Conservation (phyloP, 1,140 invertebrate species). For the Nixonia krombeini region DNA sequence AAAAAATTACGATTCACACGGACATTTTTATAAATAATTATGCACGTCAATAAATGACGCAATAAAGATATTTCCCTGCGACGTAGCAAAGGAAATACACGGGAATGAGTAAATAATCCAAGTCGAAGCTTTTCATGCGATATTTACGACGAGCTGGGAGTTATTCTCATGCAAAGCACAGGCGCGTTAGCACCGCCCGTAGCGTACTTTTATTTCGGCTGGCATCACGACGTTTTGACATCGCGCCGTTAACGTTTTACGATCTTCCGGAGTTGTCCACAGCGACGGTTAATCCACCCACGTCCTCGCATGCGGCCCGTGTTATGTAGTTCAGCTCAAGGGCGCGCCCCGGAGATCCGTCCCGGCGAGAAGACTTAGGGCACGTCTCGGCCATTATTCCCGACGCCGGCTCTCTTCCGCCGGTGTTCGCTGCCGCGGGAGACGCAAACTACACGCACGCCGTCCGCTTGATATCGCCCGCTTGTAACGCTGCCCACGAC, state of each 20-base stretch:
- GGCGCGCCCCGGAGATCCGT: constrained; percentile 43
- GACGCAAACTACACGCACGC: constrained; percentile 37
- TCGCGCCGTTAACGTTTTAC: constrained; percentile 36
- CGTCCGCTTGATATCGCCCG: constrained; percentile 25
- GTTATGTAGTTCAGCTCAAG: constrained; percentile 20
- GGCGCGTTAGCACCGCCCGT: constrained; percentile 20
- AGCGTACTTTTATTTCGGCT: constrained; percentile 27
- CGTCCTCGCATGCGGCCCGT: constrained; percentile 18
- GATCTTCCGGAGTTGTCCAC: constrained; percentile 38
- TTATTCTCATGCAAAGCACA: constrained; percentile 8
- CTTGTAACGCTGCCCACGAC: no score
- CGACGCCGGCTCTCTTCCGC: constrained; percentile 28
- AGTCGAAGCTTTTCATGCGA: no score
- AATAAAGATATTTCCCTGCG: no score
- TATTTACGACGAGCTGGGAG: constrained; percentile 28
- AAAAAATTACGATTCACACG: no score
- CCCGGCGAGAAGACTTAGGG: constrained; percentile 27
- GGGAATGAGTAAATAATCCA: no score
- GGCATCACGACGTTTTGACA: constrained; percentile 29
- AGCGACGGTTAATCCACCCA: constrained; percentile 42
- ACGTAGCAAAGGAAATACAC: no score
- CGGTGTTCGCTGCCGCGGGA: constrained; percentile 49
- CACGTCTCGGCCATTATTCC: constrained; percentile 37
- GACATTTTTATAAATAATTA: no score
- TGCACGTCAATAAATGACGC: no score